These are phyloP conservation scores for Plodia interpunctella DNA, from an alignment of 1,140 invertebrate species.

Conservation along the genomic window DNA sequence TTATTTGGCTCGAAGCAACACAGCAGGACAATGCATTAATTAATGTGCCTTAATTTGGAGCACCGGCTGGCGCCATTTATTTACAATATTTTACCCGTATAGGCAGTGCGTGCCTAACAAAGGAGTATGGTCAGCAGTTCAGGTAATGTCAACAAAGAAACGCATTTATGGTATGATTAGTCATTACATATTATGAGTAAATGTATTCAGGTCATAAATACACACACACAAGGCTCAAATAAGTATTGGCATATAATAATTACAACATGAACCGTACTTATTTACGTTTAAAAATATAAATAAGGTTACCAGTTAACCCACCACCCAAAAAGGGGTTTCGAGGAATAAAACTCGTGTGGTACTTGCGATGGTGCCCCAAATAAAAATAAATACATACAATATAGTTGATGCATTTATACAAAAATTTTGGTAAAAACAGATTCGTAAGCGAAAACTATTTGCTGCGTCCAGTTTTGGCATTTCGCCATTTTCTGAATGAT, in stretches of 20 bases:
- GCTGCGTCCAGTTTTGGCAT: neutral
- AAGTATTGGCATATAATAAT: neutral
- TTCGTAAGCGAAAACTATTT: neutral
- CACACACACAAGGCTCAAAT: neutral
- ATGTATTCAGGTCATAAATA: neutral
- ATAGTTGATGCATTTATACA: neutral
- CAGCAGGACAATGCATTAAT: neutral
- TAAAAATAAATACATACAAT: no score
- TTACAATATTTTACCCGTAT: neutral
- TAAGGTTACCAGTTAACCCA: no score
- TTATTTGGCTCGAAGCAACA: neutral
- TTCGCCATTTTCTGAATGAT: conserved; percentile 2
- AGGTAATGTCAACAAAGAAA: conserved; percentile 10
- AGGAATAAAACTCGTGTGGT: no score
- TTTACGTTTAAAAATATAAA: no score
- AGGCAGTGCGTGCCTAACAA: neutral
- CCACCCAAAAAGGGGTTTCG: no score
- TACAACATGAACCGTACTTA: no score
- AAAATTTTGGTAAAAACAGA: neutral
- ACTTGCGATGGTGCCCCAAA: no score
- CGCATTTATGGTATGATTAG: neutral
- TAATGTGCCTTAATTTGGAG: neutral
- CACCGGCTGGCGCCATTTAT: neutral
- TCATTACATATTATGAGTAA: neutral
- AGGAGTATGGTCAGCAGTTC: neutral